Percentiles rank a stretch among this genome's conserved stretches.
These are phyloP conservation scores for Myotis vivesi DNA, from an alignment of 2,797 vertebrate genomes.

Conservation along the genomic window DNA sequence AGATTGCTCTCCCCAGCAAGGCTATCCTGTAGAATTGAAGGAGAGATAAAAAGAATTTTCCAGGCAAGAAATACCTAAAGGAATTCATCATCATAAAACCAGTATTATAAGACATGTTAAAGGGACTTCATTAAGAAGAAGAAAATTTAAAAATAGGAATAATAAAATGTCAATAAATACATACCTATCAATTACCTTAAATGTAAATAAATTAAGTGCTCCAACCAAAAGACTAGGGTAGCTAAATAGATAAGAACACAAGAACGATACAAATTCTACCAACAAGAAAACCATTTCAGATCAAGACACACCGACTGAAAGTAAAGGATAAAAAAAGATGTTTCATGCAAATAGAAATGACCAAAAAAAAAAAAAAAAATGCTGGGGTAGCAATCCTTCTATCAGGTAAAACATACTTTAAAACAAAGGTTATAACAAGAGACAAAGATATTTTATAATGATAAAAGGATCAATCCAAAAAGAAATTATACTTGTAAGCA, in stretches of 20 bases:
- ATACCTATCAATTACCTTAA: neutral
- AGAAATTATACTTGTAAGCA: neutral
- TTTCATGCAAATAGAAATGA: neutral
- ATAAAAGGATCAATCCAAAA: neutral
- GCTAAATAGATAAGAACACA: neutral
- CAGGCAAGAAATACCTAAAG: neutral
- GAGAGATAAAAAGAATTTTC: neutral
- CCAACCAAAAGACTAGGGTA: neutral
- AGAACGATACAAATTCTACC: neutral
- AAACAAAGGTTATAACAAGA: neutral
- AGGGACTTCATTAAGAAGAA: neutral
- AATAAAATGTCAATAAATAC: neutral
- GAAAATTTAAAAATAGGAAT: neutral
- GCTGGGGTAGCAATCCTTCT: neutral
- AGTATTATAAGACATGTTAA: neutral
- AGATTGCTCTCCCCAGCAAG: neutral
- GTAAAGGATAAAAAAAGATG: neutral
- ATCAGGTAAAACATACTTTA: neutral
- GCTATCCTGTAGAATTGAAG: neutral
- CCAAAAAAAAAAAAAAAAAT: neutral
- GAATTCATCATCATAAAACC: neutral
- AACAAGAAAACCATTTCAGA: neutral
- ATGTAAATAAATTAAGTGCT: neutral
- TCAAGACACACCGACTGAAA: neutral
- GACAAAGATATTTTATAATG: neutral